These are phyloP conservation scores for Acronicta psi DNA, from an alignment of 2,888 invertebrate genomes.

Conservation along the genomic window DNA sequence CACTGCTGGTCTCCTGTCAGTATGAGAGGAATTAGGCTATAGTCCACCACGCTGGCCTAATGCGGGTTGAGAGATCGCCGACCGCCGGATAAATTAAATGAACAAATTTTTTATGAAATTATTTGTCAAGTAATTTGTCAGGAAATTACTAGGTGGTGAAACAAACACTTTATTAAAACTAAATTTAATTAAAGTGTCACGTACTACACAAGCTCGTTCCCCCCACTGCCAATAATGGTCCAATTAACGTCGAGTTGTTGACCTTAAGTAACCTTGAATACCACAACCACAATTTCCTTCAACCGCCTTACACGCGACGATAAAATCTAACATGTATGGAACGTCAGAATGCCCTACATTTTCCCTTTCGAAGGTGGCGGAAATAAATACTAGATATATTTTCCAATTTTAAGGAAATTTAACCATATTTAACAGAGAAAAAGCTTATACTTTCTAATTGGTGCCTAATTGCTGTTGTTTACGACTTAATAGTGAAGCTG, in stretches of 20 bases:
- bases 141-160: too few relatives aligned
- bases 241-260: slow-evolving; percentile 45
- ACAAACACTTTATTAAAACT: too few relatives aligned
- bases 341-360: slow-evolving; percentile 19
- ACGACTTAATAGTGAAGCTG: slow-evolving; percentile 16
- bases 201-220: slow-evolving; percentile 5
- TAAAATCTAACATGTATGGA: slow-evolving; percentile 34
- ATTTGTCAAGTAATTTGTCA: too few relatives aligned
- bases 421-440: slow-evolving; percentile 10
- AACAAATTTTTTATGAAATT: too few relatives aligned
- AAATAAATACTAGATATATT: slow-evolving; percentile 25
- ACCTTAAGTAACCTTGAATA: slow-evolving; percentile 47
- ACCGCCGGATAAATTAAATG: too few relatives aligned
- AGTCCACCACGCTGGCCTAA: too few relatives aligned
- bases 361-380: slow-evolving; percentile 37
- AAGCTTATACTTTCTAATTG: slow-evolving; percentile 40
- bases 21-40: too few relatives aligned
- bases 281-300: slow-evolving; percentile 31
- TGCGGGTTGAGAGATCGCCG: too few relatives aligned
- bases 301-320: slow-evolving; percentile 38
- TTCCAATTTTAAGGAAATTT: slow-evolving; percentile 6
- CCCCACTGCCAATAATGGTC: slow-evolving; percentile 24
- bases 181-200: slow-evolving; percentile 30
- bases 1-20: too few relatives aligned
- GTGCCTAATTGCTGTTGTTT: slow-evolving; percentile 26